These are phyloP conservation scores for Chrysotoxum bicinctum DNA, from an alignment of 2,888 invertebrate genomes.

Conservation along the genomic window DNA sequence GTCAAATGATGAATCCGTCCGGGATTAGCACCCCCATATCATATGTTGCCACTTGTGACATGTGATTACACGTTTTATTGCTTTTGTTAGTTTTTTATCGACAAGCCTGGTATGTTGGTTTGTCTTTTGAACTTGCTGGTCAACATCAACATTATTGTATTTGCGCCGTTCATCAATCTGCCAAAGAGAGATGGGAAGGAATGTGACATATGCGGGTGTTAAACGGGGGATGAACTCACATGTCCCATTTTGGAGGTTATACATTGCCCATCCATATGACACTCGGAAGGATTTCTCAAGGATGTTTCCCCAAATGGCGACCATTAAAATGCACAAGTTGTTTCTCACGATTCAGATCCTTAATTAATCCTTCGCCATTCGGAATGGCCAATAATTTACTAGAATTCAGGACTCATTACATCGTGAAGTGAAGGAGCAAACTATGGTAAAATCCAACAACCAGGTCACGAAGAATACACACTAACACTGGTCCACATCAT, in stretches of 20 bases:
- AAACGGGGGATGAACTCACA: background rate
- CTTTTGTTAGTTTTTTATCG: conserved; percentile 62
- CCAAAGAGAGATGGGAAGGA: conserved; percentile 2
- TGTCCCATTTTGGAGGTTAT: conserved; percentile 7
- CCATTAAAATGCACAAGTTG: conserved; percentile 77
- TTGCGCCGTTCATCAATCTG: conserved; percentile 62
- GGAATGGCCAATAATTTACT: conserved; percentile 75
- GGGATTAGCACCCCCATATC: conserved; percentile 69
- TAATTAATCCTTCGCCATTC: conserved; percentile 76
- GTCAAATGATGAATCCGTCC: conserved; percentile 74
- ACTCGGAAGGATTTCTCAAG: conserved; percentile 45
- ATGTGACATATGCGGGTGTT: background rate
- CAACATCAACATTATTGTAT: conserved; percentile 40
- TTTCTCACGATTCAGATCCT: conserved; percentile 74
- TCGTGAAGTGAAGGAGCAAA: background rate
- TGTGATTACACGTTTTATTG: conserved; percentile 74
- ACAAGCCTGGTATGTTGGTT: background rate
- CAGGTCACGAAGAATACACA: conserved; percentile 68
- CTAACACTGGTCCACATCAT: conserved; percentile 40
- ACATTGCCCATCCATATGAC: conserved; percentile 59
- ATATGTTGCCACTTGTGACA: conserved; percentile 54
- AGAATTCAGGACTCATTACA: conserved; percentile 70
- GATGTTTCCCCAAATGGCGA: conserved; percentile 60
- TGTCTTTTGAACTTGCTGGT: conserved; percentile 26
- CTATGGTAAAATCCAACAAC: conserved; percentile 57